Evolutionary conservation across 2,888 invertebrate species (phyloP), one percentile per base, ranked within the genome.

Genomic region (Poecilus cupreus): DNA sequence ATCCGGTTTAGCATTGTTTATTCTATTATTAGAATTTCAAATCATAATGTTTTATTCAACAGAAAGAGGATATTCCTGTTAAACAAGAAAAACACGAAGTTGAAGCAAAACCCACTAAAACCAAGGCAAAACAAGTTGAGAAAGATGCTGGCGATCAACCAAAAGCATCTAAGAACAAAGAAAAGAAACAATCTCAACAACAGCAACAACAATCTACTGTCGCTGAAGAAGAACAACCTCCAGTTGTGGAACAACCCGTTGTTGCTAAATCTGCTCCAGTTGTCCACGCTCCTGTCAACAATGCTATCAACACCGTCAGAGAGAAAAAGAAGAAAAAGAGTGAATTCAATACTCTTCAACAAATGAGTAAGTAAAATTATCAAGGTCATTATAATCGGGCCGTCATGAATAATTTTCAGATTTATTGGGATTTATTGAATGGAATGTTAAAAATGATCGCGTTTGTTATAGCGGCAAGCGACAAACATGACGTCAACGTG

Each of bases 401-500:
- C 26, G 26, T 74, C 3, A 32, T 74, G 3, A 11, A n/a, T 74
- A 77, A 16, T 81, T 46, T 32, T 60, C 51, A 54, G 57, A 51
- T 76, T 20, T 54, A 76, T 82, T n/a, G n/a, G n/a, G n/a, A n/a
- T n/a, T n/a, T n/a, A n/a, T n/a, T n/a, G n/a, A n/a, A n/a, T n/a
- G n/a, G n/a, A n/a, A 4, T 54, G 18, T 0, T 57, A 22, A 24
- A 64, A 37, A 64, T 64, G 26, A 37, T 18, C 10, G 11, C 22
- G 13, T 82, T 78, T 81, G 37, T 70, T 84, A 82, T 49, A 81
- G 74, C 83, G 92, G 94, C 94, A 22, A 93, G 93, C 72, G 94
- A 94, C 85, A 91, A 92, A 85, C 93, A 94, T 86, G 94, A 93
- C 68, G 91, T 94, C 84, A 94, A 93, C 83, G 93, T 94, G 24